Base-by-base conservation (phyloP, 92 coral and sea anemone genomes). In the Blastomussa wellsi region DNA sequence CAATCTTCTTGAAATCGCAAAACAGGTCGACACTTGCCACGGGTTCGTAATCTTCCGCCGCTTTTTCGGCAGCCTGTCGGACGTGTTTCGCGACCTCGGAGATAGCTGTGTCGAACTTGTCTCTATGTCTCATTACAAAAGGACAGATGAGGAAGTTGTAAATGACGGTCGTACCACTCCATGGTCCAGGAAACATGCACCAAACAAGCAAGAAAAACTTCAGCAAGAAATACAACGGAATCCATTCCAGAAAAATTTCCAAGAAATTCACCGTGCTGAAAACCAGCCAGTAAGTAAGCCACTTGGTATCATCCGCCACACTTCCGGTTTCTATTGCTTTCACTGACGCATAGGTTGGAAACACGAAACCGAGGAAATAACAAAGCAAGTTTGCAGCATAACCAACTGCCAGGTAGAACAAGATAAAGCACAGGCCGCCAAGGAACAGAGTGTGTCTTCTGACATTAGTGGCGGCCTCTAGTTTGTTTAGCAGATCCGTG, bases 211-310 rank as follows among this genome's bases (percentile, higher is more conserved):
- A 71, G 36, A 93, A 66, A 72, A 97, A 94, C 88, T 97, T 97
- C 53, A 97, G 89, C 74, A 97, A 72, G 87, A 86, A 84, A 81
- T 94, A 97, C 79, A 92, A 89, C 35, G 99, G 99, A 47, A 97
- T 66, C 98, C 99, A 97, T 5, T 90, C 92, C 76, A 97, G 66
- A 48, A 97, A 93, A 48, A 93, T 77, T 85, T 97, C 98, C 62
- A 93, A 36, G 74, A 97, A 87, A 86, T 92, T 97, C 37, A 96
- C 89, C 55, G 90, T 85, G 48, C 98, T 86, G 88, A 89, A 97
- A 0, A 94, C 92, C 11, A 95, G 92, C 99, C 99, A 97, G 78
- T 97, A 97, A 67, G 90, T 93, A 15, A 97, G 87, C 99, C 99
- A 97, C 36, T 94, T 91, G 26, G 87, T 91, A 36, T 82, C 92